Base-by-base conservation (phyloP, 2,113 vertebrate genomes). In the Murina feae region DNA sequence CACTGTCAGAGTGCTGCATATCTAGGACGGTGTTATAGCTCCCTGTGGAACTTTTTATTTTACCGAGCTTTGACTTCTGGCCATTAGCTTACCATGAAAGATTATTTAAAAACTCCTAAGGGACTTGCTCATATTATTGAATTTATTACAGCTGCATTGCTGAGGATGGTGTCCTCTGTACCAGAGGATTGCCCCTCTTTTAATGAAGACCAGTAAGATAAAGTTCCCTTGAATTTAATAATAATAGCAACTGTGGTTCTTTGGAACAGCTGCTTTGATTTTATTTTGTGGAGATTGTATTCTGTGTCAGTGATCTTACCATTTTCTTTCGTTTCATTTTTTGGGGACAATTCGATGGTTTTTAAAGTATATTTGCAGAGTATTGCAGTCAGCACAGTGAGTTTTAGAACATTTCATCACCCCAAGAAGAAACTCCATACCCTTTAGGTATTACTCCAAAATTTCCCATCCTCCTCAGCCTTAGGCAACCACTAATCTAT, bases 11-110 rank as follows among this genome's bases (percentile, higher is more conserved):
- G 88, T 75, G 58, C 71, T 80, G 28, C 10, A 4, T 85, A 58
- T 90, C 68, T 89, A 49, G 23, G 86, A 55, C 37, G 69, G 78
- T 88, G 51, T 86, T 86, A 94, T 5, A 63, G 69, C 25, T 87
- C 86, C 91, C 74, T 74, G 4, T 84, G 75, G 95, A 91, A 79
- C 91, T 86, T 93, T 91, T 93, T 90, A 93, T 96, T 96, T 91
- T 86, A 86, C 79, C 81, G 49, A 96, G 86, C 83, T 97, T 89
- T 91, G 84, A 87, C 79, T 93, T 89, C 90, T 68, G 72, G 71
- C 80, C 76, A 78, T 91, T 96, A 96, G 87, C 89, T 47, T 93
- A 83, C 80, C 58, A 37, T 80, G 84, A 93, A 96, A 82, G 87
- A 82, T 89, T 95, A 89, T 94, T 97, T 94, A 66, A 60, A 94